Evolutionary conservation across 1,140 invertebrate genomes (phyloP).

Genomic region (Diuraphis noxia): DNA sequence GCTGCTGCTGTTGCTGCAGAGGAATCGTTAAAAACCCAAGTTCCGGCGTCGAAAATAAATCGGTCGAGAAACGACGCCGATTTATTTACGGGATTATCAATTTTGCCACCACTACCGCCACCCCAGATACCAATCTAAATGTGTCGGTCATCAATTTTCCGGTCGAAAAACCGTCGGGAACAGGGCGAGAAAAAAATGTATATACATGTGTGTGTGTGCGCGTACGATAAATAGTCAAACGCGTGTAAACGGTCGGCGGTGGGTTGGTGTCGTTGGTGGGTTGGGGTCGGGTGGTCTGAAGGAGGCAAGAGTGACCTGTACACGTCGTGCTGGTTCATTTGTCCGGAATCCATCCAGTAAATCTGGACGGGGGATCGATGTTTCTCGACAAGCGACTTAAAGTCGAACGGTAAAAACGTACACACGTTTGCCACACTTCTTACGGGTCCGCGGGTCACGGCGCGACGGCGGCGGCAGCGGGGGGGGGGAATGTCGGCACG

Average conservation of each 20-base stretch:
- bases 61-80: background rate
- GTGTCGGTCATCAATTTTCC: slow-evolving; percentile 51
- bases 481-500: too few relatives aligned
- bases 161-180: slow-evolving; percentile 11
- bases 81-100: slow-evolving; percentile 49
- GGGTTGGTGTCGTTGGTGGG: background rate
- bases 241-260: background rate
- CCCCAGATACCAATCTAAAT: background rate
- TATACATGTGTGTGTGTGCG: too few relatives aligned
- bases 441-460: too few relatives aligned
- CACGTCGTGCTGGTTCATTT: slow-evolving; percentile 17
- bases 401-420: background rate
- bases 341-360: slow-evolving; percentile 2
- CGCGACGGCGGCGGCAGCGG: too few relatives aligned
- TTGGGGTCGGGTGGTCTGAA: background rate
- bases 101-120: background rate
- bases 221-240: background rate
- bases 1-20: background rate
- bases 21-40: background rate
- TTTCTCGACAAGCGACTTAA: background rate
- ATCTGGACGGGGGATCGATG: slow-evolving; percentile 2
- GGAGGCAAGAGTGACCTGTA: background rate
- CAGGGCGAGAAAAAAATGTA: background rate
- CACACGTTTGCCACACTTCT: background rate
- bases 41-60: background rate